Conservation (phyloP, 2,797 vertebrate genomes). For the Myripristis murdjan region DNA sequence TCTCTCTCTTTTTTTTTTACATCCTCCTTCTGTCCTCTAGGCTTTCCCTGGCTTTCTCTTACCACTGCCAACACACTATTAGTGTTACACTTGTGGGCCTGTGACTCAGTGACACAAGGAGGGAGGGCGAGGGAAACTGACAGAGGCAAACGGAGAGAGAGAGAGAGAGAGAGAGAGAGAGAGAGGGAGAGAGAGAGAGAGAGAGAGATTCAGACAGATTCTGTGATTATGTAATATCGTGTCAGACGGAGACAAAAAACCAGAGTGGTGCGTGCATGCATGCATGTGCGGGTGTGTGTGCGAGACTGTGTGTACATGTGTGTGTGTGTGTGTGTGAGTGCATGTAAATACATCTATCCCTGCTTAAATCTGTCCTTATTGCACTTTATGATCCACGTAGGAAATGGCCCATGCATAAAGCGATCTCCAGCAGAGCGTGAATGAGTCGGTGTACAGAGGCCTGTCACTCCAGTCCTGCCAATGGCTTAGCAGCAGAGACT, state of each 20-base stretch:
- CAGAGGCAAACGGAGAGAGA: not conserved
- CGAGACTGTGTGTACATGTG: not conserved
- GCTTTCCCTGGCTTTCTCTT: conserved; percentile 14
- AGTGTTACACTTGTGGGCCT: conserved; percentile 12
- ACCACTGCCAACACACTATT: conserved; percentile 14
- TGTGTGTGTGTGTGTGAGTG: conserved; percentile 19
- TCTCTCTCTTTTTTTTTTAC: no score
- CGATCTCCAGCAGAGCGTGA: conserved; percentile 67
- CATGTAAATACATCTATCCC: conserved; percentile 25
- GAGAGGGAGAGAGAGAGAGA: not conserved
- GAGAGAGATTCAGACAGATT: conserved; percentile 43
- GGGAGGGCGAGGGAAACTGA: conserved; percentile 18
- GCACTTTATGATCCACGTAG: conserved; percentile 71
- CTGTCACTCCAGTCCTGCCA: conserved; percentile 64
- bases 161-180: not conserved
- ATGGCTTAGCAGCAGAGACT: conserved; percentile 38
- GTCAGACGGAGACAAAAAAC: conserved; percentile 28
- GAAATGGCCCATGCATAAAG: conserved; percentile 74
- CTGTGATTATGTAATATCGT: conserved; percentile 55
- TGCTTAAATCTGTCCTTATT: conserved; percentile 70
- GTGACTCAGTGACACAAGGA: conserved; percentile 50
- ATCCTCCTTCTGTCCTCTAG: conserved; percentile 19
- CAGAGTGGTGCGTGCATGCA: conserved; percentile 14
- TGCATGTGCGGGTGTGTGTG: conserved; percentile 14
- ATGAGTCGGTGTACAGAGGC: conserved; percentile 59